Conservation (phyloP, 2,113 vertebrate genomes). For the Pogona vitticeps region DNA sequence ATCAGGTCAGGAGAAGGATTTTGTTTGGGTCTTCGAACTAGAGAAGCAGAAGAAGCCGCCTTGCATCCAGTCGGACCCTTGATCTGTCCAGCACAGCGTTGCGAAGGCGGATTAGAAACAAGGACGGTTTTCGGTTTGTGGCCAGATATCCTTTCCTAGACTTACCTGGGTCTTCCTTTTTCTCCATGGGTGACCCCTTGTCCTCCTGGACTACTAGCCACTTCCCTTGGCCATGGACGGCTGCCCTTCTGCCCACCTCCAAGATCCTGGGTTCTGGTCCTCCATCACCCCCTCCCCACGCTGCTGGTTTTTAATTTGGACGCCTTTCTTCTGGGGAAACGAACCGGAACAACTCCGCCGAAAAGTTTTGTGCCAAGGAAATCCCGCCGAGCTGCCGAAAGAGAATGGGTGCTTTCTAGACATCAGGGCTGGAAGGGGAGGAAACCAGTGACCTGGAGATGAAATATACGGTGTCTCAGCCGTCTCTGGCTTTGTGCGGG, state of each 20-base stretch:
- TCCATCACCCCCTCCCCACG: not conserved
- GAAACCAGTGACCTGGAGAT: not conserved
- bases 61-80: too few relatives aligned
- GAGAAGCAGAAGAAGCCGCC: too few relatives aligned
- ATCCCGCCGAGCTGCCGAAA: not conserved
- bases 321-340: not conserved
- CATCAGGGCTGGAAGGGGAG: not conserved
- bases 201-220: not conserved
- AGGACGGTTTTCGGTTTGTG: too few relatives aligned
- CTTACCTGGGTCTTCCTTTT: too few relatives aligned
- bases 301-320: not conserved
- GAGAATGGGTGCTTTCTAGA: not conserved
- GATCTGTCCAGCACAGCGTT: too few relatives aligned
- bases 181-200: not conserved
- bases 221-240: not conserved
- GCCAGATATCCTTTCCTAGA: too few relatives aligned
- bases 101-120: too few relatives aligned
- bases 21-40: too few relatives aligned
- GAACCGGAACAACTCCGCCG: not conserved
- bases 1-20: too few relatives aligned
- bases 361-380: accelerated
- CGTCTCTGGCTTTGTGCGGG: not conserved
- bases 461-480: not conserved
- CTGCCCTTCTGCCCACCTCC: not conserved
- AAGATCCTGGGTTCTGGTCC: not conserved